phyloP scores from a whole-genome alignment of 2,113 vertebrate species.

The Sinocyclocheilus anshuiensis region DNA sequence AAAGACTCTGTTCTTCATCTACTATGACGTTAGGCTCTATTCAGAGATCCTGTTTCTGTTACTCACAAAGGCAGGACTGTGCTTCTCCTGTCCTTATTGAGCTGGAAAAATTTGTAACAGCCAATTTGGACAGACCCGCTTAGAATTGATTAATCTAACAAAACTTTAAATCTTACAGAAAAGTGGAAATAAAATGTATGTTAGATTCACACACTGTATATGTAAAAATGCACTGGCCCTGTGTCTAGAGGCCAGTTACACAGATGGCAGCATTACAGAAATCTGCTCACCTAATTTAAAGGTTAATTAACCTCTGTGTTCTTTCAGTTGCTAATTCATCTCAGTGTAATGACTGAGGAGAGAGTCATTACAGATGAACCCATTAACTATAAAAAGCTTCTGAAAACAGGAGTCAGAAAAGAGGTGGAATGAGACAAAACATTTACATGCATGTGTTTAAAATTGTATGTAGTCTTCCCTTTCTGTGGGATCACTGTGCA shows the following conservation, averaged over 20 bases:
- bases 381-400: conserved; percentile 49
- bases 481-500: background rate
- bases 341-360: conserved; percentile 50
- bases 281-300: conserved; percentile 49
- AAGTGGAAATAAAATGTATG: conserved; percentile 8
- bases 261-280: conserved; percentile 45
- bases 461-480: background rate
- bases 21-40: background rate
- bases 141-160: background rate
- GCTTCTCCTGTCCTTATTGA: background rate
- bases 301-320: conserved; percentile 58
- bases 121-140: background rate
- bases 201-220: background rate
- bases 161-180: conserved; percentile 19
- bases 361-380: conserved; percentile 52
- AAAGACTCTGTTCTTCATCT: background rate
- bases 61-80: background rate
- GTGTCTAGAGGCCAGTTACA: conserved; percentile 43
- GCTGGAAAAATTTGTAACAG: background rate
- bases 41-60: conserved; percentile 3
- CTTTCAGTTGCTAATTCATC: conserved; percentile 55
- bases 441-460: background rate
- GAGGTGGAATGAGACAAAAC: background rate
- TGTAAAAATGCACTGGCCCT: conserved; percentile 18
- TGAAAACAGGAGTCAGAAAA: conserved; percentile 34